Evolutionary conservation across 1,140 invertebrate species (phyloP).

Genomic region (Drosophila melanica): DNA sequence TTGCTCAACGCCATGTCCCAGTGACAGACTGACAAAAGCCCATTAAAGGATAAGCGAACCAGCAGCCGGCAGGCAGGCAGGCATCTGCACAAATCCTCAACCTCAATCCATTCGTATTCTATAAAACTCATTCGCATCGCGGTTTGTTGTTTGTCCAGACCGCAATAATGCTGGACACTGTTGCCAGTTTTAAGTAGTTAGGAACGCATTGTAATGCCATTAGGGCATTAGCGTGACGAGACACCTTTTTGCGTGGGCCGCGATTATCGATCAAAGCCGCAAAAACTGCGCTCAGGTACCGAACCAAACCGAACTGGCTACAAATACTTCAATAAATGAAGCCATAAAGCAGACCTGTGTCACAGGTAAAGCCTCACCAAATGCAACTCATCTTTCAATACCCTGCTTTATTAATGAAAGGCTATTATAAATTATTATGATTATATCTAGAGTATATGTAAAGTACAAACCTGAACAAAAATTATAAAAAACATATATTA

Average conservation of each 20-base stretch:
- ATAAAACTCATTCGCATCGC: slow-evolving; percentile 39
- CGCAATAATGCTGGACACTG: slow-evolving; percentile 52
- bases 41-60: slow-evolving; percentile 73
- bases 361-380: slow-evolving; percentile 60
- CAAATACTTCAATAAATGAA: slow-evolving; percentile 11
- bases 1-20: slow-evolving; percentile 43
- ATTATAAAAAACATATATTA: too few relatives aligned
- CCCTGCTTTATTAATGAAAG: background rate
- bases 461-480: too few relatives aligned
- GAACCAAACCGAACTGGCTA: background rate
- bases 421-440: too few relatives aligned
- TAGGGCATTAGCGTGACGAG: slow-evolving; percentile 68
- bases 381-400: slow-evolving; percentile 50
- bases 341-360: slow-evolving; percentile 24
- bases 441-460: too few relatives aligned
- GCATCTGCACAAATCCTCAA: slow-evolving; percentile 56
- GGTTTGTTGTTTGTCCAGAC: slow-evolving; percentile 57
- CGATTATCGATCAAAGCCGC: slow-evolving; percentile 82
- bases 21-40: slow-evolving; percentile 67
- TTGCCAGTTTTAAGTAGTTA: slow-evolving; percentile 31
- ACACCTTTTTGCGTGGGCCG: slow-evolving; percentile 73
- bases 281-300: slow-evolving; percentile 65
- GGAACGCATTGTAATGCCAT: slow-evolving; percentile 66
- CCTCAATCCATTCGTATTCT: slow-evolving; percentile 5
- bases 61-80: background rate